These are phyloP conservation scores for Anabas testudineus DNA, from an alignment of 2,797 vertebrate species.

Conservation along the genomic window DNA sequence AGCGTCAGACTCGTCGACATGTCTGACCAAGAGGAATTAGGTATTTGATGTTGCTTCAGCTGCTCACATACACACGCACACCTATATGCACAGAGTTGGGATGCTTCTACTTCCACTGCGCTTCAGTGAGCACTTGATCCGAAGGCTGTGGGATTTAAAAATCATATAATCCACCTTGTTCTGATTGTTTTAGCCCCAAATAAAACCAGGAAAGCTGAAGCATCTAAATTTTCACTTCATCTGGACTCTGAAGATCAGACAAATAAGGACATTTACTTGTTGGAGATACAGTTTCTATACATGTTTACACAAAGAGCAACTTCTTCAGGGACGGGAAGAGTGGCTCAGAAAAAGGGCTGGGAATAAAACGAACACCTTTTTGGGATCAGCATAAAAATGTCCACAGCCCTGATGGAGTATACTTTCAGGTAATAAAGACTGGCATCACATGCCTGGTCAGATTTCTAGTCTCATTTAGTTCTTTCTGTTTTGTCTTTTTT, in stretches of 20 bases:
- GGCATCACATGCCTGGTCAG: neutral
- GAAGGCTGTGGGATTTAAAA: neutral
- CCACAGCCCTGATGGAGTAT: neutral
- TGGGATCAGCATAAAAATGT: neutral
- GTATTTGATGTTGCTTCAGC: conserved; percentile 58
- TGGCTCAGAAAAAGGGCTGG: neutral
- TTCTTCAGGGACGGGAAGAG: neutral
- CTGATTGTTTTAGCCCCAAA: neutral
- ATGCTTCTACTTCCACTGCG: neutral
- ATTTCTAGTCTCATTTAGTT: neutral
- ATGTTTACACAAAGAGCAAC: no score
- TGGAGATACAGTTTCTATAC: neutral
- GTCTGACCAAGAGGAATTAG: neutral
- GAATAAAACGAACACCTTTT: neutral
- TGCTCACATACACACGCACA: conserved; percentile 21
- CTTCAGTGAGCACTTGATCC: neutral
- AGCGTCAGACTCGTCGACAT: conserved; percentile 1
- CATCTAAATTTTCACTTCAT: neutral
- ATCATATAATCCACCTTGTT: neutral
- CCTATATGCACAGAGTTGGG: conserved; percentile 18
- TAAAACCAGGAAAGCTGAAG: neutral
- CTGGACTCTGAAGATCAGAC: neutral
- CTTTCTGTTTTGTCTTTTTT: neutral
- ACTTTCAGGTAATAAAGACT: neutral
- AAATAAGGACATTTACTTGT: neutral